Conservation (phyloP, 2,888 invertebrate genomes). For the Hemistola chrysoprasaria region DNA sequence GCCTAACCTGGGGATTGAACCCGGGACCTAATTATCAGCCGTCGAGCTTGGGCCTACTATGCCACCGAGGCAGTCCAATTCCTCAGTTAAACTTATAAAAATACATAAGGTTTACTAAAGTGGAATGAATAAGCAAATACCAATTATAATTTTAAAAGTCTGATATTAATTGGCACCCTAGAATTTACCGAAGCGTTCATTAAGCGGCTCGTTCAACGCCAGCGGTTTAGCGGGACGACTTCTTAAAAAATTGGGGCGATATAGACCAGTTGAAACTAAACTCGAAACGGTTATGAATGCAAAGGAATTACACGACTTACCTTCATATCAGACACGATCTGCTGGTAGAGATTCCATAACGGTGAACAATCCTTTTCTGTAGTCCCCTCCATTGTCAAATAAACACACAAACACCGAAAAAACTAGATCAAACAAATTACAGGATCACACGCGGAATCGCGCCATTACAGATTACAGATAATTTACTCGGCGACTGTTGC, state of each 20-base stretch:
- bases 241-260: constrained; percentile 47
- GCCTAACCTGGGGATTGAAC: no score
- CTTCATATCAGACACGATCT: constrained; percentile 98
- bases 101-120: no score
- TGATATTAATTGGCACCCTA: neutral
- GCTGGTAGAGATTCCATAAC: constrained; percentile 96
- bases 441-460: constrained; percentile 52
- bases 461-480: constrained; percentile 43
- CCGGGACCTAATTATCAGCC: no score
- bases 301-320: constrained; percentile 79
- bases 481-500: constrained; percentile 63
- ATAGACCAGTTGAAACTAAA: constrained; percentile 37
- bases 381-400: constrained; percentile 86
- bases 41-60: no score
- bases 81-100: no score
- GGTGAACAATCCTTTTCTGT: constrained; percentile 93
- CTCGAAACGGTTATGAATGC: constrained; percentile 26
- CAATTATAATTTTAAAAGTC: no score
- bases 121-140: no score
- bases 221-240: constrained; percentile 53
- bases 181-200: constrained; percentile 32
- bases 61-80: no score
- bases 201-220: constrained; percentile 47
- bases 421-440: constrained; percentile 53
- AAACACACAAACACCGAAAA: constrained; percentile 55